Conservation (phyloP, 2,797 vertebrate genomes). For the Oreortyx pictus region DNA sequence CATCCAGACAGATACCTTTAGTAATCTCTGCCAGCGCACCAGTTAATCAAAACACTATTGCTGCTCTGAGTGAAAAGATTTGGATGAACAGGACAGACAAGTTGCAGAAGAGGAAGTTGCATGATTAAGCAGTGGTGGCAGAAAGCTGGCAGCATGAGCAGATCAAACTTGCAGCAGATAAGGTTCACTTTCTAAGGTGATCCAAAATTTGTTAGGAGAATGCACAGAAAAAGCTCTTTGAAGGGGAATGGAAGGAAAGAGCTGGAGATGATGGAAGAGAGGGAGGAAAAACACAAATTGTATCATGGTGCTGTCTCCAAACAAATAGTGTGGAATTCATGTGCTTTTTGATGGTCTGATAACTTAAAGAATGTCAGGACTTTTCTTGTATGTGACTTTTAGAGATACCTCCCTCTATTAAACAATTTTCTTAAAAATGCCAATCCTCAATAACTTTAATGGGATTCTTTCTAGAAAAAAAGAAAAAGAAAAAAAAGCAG, state of each 20-base stretch:
- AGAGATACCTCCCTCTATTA: neutral
- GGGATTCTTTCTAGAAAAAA: neutral
- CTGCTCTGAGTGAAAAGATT: constrained; percentile 64
- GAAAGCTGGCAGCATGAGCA: neutral
- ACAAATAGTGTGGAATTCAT: neutral
- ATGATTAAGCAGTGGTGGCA: constrained; percentile 16
- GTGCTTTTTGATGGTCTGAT: neutral
- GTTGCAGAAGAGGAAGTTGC: constrained; percentile 20
- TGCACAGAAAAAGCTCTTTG: neutral
- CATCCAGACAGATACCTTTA: constrained; percentile 34
- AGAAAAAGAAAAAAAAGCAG: neutral
- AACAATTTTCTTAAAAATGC: neutral
- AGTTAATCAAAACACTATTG: constrained; percentile 51
- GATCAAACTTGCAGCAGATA: neutral
- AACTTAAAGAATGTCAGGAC: neutral
- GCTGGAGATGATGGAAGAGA: neutral
- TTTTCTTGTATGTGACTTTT: neutral
- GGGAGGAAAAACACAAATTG: neutral
- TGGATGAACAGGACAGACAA: constrained; percentile 59
- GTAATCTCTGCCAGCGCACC: constrained; percentile 38
- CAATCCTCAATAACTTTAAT: neutral
- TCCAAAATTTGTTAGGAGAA: neutral
- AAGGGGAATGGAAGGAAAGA: neutral
- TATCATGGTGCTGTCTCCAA: neutral
- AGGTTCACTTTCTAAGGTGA: neutral